These are phyloP conservation scores for Callimorpha dominula DNA, from an alignment of 2,888 invertebrate genomes.

Conservation along the genomic window DNA sequence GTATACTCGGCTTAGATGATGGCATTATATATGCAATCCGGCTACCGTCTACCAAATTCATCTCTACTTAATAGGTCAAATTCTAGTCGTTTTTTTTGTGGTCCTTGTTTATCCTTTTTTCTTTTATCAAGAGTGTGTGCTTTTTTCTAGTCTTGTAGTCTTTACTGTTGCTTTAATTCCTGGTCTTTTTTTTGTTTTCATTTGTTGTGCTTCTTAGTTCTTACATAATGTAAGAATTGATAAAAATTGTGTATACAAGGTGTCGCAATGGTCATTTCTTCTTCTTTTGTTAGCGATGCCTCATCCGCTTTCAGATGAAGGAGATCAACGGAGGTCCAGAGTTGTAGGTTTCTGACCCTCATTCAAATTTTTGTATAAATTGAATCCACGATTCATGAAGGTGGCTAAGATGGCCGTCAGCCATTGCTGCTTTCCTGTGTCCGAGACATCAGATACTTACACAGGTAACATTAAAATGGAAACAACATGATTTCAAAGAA, in stretches of 20 bases:
- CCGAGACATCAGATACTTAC: not conserved
- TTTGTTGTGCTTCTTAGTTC: not conserved
- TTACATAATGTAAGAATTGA: not conserved
- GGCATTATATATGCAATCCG: not conserved
- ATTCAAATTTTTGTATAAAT: not conserved
- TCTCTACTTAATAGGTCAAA: not conserved
- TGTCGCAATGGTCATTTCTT: not conserved
- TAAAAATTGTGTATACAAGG: not conserved
- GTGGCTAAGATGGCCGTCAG: not conserved
- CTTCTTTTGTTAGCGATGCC: slow-evolving; percentile 8
- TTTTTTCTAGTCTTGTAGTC: not conserved
- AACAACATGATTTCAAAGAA: not conserved
- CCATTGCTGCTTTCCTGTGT: not conserved
- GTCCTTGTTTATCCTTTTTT: not conserved
- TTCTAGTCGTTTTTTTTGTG: slow-evolving; percentile 1
- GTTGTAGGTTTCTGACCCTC: slow-evolving; percentile 10
- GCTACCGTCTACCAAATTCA: not conserved
- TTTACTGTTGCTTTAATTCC: slow-evolving; percentile 15
- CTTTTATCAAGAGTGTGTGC: not conserved
- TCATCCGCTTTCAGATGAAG: slow-evolving; percentile 11
- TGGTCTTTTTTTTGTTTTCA: not conserved
- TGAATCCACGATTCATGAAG: not conserved
- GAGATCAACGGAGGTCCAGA: not conserved
- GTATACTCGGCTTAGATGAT: not conserved
- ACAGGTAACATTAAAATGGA: not conserved